Evolutionary conservation across 2,888 invertebrate species (phyloP), one percentile per base, ranked within the genome.

Genomic region (Apamea crenata): DNA sequence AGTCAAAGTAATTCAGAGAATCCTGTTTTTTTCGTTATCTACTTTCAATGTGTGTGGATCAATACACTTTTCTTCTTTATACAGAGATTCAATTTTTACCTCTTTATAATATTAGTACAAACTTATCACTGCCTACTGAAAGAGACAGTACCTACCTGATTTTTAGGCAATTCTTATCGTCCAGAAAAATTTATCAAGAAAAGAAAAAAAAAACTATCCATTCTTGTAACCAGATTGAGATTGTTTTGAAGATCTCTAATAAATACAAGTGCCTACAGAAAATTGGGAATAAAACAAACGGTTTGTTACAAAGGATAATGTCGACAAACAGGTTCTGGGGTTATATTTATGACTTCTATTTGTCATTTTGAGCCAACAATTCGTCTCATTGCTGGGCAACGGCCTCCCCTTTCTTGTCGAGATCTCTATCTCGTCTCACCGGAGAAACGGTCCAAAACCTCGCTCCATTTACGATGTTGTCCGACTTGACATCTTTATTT

Each of bases 301-400:
- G 63, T 65, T 80, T 50, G 78, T 72, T 76, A 77, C 77, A 78
- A 70, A 61, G 68, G 71, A 83, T 77, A 73, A 85, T 73, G 85
- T 53, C 85, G 72, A 81, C 87, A 85, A 85, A 86, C 84, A 86
- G 75, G 81, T 77, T 85, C 61, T 68, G 67, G 84, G 80, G 77
- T 86, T 47, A 83, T 84, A 88, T 88, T 87, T 88, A 88, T 89
- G 81, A 87, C 86, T 87, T 87, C 81, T 86, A 88, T 89, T 88
- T 83, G 87, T 89, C 89, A 88, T 89, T 88, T 87, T 82, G 84
- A 88, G 87, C 88, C 89, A 73, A 84, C 89, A 72, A 88, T 86
- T 81, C 84, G 87, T 87, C 83, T 84, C 81, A 84, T 81, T 63
- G 81, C 84, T 77, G 84, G 88, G 68, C 89, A 84, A 59, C 75